Evolutionary conservation across 1,140 invertebrate species (phyloP), one percentile per base, ranked within the genome.

Genomic region (Cyrtorhinus lividipennis): DNA sequence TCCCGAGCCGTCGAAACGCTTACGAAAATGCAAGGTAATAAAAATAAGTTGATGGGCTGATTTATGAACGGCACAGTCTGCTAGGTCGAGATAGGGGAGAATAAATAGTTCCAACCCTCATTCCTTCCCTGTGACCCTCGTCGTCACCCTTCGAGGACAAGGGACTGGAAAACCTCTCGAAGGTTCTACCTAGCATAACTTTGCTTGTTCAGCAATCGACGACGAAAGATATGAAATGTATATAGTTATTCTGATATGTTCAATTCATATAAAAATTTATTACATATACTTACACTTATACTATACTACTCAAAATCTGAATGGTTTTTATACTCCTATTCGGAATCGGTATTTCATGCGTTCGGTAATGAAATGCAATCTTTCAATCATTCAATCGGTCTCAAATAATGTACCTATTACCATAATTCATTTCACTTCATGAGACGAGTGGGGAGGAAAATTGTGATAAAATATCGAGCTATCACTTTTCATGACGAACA

Each of bases 21-120:
- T 53, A 53, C 48, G 18, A 53, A 53, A 53, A 53, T 20, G 48
- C 20, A 22, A 10, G 48, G 48, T 53, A 53, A 53, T 53, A 53
- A 53, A 53, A 53, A 53, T 53, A 20, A 22, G 12, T 53, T 53
- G 48, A 53, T 53, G 48, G 48, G 48, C 48, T 53, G 48, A 53
- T 53, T 53, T 53, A 53, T 53, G 48, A 22, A 5, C 20, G 10
- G 48, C 48, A 53, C 48, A 53, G 48, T 53, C 48, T 53, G 48
- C 12, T 53, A 53, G 48, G 8, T 53, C 48, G 48, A 53, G 48
- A 53, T 53, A 53, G 48, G 48, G 48, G 48, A 53, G 48, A 53
- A 53, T 53, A 53, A 53, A 53, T 53, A 53, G 48, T 5, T 63
- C 15, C 24, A 23, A 10, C 20, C 25, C 13, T 64, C 58, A 1